Percentiles rank a stretch among this genome's conserved stretches.
These are phyloP conservation scores for Dryobota labecula DNA, from an alignment of 2,888 invertebrate species.

Conservation along the genomic window DNA sequence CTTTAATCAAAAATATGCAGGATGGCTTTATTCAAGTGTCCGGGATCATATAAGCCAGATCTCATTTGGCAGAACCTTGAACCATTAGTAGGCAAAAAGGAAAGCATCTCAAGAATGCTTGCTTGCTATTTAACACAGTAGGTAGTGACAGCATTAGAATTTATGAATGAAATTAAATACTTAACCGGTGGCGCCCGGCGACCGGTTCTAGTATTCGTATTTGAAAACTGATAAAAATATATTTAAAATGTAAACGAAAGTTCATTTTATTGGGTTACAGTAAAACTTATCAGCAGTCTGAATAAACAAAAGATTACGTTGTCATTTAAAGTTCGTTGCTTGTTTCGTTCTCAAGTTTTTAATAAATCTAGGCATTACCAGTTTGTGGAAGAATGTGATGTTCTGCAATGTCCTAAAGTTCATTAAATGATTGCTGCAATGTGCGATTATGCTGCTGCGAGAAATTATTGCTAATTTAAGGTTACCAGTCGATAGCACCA, in stretches of 20 bases:
- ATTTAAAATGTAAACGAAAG: background rate
- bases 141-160: background rate
- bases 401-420: background rate
- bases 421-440: background rate
- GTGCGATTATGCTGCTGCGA: background rate
- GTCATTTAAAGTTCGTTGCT: background rate
- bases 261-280: background rate
- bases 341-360: background rate
- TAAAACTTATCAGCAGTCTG: background rate
- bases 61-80: background rate
- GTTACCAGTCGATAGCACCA: background rate
- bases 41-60: background rate
- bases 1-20: too few relatives aligned
- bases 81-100: background rate
- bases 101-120: background rate
- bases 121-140: background rate
- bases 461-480: background rate
- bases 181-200: background rate
- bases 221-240: background rate
- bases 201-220: background rate
- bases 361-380: too few relatives aligned
- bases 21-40: too few relatives aligned
- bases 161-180: background rate
- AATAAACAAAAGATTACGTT: background rate
- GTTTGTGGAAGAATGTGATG: background rate